These are phyloP conservation scores for Sanderia malayensis DNA, from an alignment of 30 jellyfish, hydroid and myxozoan genomes.

Conservation along the genomic window DNA sequence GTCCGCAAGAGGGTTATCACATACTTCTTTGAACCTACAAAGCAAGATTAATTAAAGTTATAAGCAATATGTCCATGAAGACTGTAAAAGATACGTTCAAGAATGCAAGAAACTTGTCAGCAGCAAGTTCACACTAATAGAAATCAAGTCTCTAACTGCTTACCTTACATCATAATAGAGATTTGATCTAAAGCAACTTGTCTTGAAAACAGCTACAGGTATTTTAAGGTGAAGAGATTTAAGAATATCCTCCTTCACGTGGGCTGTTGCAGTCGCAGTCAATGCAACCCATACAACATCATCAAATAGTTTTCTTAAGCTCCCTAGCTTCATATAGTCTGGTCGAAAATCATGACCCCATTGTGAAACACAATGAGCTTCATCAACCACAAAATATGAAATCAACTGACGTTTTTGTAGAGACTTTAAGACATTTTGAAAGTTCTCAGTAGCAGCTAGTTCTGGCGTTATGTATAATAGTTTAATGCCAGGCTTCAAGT, in stretches of 20 bases:
- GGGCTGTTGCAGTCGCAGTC: conserved; percentile 96
- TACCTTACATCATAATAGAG: conserved; percentile 87
- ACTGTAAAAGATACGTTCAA: no score
- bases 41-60: no score
- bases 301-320: conserved; percentile 55
- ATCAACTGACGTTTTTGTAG: conserved; percentile 42
- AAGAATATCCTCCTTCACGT: conserved; percentile 79
- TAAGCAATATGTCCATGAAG: no score
- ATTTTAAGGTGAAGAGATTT: conserved; percentile 44
- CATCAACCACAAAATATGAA: conserved; percentile 88
- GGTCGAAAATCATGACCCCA: conserved; percentile 99
- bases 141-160: no score
- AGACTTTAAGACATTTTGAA: conserved; percentile 39
- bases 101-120: no score
- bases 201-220: conserved; percentile 79
- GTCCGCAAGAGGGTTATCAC: conserved; percentile 66
- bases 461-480: conserved; percentile 95
- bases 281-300: conserved; percentile 82
- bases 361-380: conserved; percentile 97
- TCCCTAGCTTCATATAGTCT: conserved; percentile 85
- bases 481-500: conserved; percentile 56
- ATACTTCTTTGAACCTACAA: conserved; percentile 58
- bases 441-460: conserved; percentile 71
- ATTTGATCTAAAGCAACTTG: conserved; percentile 72
- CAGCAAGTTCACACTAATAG: no score